phyloP scores from a whole-genome alignment of 35 echinoderm and acorn worm genomes.

The Heliocidaris tuberculata region DNA sequence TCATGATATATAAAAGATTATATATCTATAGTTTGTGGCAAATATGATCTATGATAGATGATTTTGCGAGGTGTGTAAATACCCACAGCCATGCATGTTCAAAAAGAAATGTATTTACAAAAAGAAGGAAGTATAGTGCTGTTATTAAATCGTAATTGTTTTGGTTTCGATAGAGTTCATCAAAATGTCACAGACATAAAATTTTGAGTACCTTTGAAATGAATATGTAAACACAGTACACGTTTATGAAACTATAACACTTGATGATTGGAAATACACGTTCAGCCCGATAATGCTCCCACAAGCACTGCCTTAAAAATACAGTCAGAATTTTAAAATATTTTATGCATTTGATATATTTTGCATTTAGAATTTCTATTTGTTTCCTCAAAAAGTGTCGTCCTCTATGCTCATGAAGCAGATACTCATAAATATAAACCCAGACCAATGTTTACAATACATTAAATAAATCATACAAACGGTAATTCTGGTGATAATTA shows the following conservation, averaged over 20 bases:
- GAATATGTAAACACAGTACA: neutral
- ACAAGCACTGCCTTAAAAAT: too few species aligned
- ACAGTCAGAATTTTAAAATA: too few species aligned
- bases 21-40: neutral
- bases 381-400: too few species aligned
- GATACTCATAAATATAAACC: too few species aligned
- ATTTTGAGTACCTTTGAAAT: neutral
- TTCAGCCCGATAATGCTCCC: neutral
- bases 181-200: neutral
- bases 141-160: neutral
- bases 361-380: too few species aligned
- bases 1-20: neutral
- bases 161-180: neutral
- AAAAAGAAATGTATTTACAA: neutral
- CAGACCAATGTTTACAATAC: too few species aligned
- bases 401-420: too few species aligned
- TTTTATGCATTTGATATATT: too few species aligned
- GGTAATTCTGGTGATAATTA: too few species aligned
- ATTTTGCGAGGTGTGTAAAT: neutral
- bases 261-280: neutral
- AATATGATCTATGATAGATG: neutral
- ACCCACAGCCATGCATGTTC: neutral
- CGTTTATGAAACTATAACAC: neutral
- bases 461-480: too few species aligned
- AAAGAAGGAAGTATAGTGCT: neutral